phyloP scores from a whole-genome alignment of 2,797 vertebrate species.

The Microctenopoma stevenorrisi region DNA sequence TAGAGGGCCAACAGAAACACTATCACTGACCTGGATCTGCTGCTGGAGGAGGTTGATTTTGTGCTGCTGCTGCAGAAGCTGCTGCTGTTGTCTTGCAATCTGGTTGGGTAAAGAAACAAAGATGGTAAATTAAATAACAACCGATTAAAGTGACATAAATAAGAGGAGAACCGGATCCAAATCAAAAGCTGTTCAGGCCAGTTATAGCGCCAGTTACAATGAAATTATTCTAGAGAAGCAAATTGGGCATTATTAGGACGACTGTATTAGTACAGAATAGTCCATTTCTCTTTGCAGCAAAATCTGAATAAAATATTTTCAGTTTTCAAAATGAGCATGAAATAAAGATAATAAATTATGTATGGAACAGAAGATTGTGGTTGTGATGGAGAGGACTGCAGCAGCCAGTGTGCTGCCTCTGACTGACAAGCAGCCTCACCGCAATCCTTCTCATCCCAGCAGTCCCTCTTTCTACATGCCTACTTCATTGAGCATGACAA shows the following conservation, averaged over 20 bases:
- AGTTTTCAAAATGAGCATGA: conserved; percentile 24
- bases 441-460: conserved; percentile 80
- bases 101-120: conserved; percentile 78
- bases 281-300: conserved; percentile 4
- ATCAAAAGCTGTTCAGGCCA: background rate
- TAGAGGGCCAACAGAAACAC: conserved; percentile 53
- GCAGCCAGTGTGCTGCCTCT: conserved; percentile 35
- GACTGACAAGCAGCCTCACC: conserved; percentile 52
- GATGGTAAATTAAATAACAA: background rate
- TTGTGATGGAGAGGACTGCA: conserved; percentile 56
- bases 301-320: conserved; percentile 12
- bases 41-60: conserved; percentile 99
- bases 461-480: conserved; percentile 88
- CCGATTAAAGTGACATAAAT: conserved; percentile 4
- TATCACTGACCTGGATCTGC: conserved; percentile 98
- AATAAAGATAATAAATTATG: conserved; percentile 53
- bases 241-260: background rate
- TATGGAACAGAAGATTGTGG: conserved; percentile 56
- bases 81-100: conserved; percentile 99
- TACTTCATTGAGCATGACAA: conserved; percentile 98
- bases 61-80: conserved; percentile 99
- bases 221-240: background rate
- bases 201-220: background rate
- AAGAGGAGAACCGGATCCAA: conserved; percentile 8
- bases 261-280: background rate